phyloP scores from a whole-genome alignment of 2,113 vertebrate genomes.

The Brachypteracias leptosomus region DNA sequence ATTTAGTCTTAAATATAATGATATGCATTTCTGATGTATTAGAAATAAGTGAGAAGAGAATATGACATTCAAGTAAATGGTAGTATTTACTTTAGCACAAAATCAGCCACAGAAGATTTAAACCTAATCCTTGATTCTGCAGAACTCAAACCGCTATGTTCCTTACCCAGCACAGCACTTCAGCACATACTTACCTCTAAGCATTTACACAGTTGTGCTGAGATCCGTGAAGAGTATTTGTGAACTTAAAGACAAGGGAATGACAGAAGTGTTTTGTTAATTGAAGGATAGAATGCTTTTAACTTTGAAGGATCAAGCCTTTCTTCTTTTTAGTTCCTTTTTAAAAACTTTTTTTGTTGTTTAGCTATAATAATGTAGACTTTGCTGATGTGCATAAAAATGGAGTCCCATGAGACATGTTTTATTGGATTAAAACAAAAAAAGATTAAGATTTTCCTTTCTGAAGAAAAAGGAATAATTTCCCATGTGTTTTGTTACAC shows the following conservation, averaged over 20 bases:
- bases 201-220: background rate
- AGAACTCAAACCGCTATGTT: background rate
- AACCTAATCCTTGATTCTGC: background rate
- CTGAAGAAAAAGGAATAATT: background rate
- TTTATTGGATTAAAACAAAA: background rate
- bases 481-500: background rate
- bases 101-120: background rate
- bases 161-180: background rate
- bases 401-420: background rate
- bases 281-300: background rate
- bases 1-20: background rate
- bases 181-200: background rate
- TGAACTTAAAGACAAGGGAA: background rate
- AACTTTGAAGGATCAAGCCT: background rate
- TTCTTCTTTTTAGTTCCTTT: background rate
- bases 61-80: background rate
- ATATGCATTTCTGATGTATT: background rate
- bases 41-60: background rate
- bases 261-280: background rate
- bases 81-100: background rate
- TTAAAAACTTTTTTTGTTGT: background rate
- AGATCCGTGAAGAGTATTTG: background rate
- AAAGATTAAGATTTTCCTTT: background rate
- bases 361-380: background rate
- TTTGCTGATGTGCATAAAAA: background rate